Conservation (phyloP, 2,113 vertebrate species). For the Mesoclemmys tuberculata region DNA sequence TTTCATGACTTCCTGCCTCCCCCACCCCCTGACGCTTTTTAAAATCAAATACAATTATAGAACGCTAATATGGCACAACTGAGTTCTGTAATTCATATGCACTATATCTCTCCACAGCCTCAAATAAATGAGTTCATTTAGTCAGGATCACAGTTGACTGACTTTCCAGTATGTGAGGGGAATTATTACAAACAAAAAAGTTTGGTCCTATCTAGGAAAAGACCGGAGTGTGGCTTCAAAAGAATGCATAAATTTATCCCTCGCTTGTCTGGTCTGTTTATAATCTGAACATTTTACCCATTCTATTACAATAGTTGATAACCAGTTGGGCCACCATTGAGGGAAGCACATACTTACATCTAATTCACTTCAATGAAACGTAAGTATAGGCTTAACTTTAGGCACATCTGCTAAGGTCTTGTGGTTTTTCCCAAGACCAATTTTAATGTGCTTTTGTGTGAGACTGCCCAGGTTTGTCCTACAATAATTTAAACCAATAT, state of each 20-base stretch:
- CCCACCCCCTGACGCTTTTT: not conserved
- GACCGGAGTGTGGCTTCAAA: not conserved
- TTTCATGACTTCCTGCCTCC: not conserved
- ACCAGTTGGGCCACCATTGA: not conserved
- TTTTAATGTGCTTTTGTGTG: no score
- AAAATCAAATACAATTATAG: not conserved
- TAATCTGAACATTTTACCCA: not conserved
- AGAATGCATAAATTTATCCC: not conserved
- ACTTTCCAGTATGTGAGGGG: not conserved
- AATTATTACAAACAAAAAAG: not conserved
- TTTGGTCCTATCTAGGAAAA: no score
- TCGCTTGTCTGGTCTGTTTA: not conserved
- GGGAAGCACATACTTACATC: not conserved
- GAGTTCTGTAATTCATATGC: not conserved
- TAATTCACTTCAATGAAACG: no score
- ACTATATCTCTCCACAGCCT: accelerated
- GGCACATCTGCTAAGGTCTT: no score
- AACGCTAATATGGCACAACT: not conserved
- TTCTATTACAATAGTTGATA: not conserved
- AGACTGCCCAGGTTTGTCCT: no score
- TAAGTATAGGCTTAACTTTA: no score
- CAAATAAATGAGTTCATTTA: not conserved
- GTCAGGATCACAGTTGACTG: not conserved
- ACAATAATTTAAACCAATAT: no score
- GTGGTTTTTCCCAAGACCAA: no score